A percentile compares a stretch with the other conserved stretches of the same genome.
phyloP scores from a whole-genome alignment of 2,113 vertebrate genomes.

The Nerophis ophidion region DNA sequence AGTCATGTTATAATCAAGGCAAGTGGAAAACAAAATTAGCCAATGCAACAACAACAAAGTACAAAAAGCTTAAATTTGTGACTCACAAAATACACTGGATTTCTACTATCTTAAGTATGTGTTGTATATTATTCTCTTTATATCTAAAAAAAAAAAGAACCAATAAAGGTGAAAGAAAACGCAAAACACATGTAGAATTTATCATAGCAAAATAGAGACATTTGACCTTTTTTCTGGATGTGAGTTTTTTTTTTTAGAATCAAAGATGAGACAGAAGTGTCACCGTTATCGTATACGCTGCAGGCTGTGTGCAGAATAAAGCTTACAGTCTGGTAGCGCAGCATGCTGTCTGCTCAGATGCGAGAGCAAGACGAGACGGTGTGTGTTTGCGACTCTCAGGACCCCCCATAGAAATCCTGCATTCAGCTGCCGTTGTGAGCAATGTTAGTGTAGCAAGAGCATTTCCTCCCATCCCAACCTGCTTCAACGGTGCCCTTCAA shows the following conservation, averaged over 20 bases:
- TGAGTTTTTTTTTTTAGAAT: constrained; percentile 37
- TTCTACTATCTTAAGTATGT: too few species aligned
- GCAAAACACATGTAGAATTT: too few species aligned
- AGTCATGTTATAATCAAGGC: too few species aligned
- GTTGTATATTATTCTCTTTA: too few species aligned
- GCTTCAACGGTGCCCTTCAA: constrained; percentile 42
- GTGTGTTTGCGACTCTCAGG: constrained; percentile 30
- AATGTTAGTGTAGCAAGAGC: constrained; percentile 16
- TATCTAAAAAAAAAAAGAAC: too few species aligned
- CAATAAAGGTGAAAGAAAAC: too few species aligned
- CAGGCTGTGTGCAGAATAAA: constrained; percentile 41
- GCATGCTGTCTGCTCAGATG: constrained; percentile 40
- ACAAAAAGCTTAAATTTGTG: too few species aligned
- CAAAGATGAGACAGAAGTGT: constrained; percentile 50
- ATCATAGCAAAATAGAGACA: too few species aligned
- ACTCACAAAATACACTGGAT: too few species aligned
- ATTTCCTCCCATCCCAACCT: constrained; percentile 35
- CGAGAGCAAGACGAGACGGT: constrained; percentile 24
- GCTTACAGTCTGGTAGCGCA: constrained; percentile 36
- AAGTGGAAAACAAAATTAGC: too few species aligned
- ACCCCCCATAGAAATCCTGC: constrained; percentile 52
- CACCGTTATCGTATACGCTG: constrained; percentile 41
- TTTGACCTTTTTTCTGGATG: constrained; percentile 16
- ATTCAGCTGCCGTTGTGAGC: constrained; percentile 36
- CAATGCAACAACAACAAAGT: too few species aligned